Evolutionary conservation across 2,888 invertebrate genomes (phyloP).

Genomic region (Ptychoptera albimana): DNA sequence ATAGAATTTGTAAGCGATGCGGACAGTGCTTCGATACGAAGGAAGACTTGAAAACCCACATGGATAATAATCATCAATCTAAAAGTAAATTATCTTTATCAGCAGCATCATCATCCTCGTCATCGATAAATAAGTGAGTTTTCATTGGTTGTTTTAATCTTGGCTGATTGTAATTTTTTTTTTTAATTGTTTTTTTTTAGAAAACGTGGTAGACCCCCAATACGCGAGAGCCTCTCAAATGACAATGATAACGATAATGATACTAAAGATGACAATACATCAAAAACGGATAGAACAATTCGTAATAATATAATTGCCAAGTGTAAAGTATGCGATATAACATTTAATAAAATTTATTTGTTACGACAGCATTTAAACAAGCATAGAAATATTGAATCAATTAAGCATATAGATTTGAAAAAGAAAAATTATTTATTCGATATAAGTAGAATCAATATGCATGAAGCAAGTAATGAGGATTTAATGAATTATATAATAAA

Average conservation of each 20-base stretch:
- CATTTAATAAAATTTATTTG: conserved; percentile 4
- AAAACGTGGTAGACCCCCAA: conserved; percentile 2
- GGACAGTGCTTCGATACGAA: conserved; percentile 3
- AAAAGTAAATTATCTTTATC: neutral
- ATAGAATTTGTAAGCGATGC: neutral
- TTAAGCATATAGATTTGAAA: conserved; percentile 6
- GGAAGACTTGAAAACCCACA: conserved; percentile 4
- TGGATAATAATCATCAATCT: conserved; percentile 2
- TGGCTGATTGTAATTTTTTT: neutral
- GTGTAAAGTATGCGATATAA: conserved; percentile 8
- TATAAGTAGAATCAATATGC: conserved; percentile 4
- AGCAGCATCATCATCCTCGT: neutral
- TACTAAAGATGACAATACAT: neutral
- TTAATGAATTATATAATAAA: conserved; percentile 4
- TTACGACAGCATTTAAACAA: conserved; percentile 4
- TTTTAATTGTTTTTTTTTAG: neutral
- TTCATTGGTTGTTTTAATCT: neutral
- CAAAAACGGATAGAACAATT: neutral
- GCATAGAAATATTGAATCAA: conserved; percentile 3
- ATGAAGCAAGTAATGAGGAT: neutral
- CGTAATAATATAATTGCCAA: neutral
- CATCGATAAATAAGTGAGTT: neutral
- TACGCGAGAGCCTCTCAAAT: neutral
- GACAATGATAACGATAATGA: neutral
- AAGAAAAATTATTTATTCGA: conserved; percentile 7